Evolutionary conservation across 2,888 invertebrate genomes (phyloP).

Genomic region (Eupithecia abbreviata): DNA sequence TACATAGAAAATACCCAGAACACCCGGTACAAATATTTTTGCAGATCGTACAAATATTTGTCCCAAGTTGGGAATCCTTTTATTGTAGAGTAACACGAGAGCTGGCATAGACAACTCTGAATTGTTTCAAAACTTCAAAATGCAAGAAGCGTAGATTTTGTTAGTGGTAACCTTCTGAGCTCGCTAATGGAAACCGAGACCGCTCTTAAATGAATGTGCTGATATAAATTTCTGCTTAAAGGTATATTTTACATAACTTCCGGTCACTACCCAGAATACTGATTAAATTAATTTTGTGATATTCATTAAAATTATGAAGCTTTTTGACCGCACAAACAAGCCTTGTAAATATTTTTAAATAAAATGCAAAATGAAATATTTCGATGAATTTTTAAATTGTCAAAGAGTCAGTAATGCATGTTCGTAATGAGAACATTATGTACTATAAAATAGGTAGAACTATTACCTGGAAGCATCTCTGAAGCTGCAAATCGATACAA

Average conservation of each 20-base stretch:
- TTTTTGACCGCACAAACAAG: conserved; percentile 14
- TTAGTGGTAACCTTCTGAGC: conserved; percentile 68
- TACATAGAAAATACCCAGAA: no score
- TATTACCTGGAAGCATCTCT: neutral
- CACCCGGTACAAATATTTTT: no score
- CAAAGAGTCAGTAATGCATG: neutral
- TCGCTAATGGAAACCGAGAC: conserved; percentile 77
- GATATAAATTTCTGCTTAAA: conserved; percentile 77
- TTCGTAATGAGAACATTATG: neutral
- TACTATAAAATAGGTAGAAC: neutral
- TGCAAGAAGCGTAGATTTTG: conserved; percentile 72
- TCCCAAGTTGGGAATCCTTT: no score
- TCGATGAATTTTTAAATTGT: neutral
- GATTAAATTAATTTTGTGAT: conserved; percentile 58
- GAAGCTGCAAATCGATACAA: conserved; percentile 26
- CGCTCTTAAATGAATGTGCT: conserved; percentile 78
- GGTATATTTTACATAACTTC: conserved; percentile 79
- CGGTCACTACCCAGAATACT: conserved; percentile 74
- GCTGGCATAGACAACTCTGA: neutral
- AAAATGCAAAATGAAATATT: neutral
- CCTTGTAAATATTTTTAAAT: neutral
- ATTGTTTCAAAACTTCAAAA: conserved; percentile 51
- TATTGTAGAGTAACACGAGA: neutral
- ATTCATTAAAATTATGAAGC: conserved; percentile 40
- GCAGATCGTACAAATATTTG: no score